Base-by-base conservation (phyloP, 2,797 vertebrate genomes). In the Cirrhinus mrigala region DNA sequence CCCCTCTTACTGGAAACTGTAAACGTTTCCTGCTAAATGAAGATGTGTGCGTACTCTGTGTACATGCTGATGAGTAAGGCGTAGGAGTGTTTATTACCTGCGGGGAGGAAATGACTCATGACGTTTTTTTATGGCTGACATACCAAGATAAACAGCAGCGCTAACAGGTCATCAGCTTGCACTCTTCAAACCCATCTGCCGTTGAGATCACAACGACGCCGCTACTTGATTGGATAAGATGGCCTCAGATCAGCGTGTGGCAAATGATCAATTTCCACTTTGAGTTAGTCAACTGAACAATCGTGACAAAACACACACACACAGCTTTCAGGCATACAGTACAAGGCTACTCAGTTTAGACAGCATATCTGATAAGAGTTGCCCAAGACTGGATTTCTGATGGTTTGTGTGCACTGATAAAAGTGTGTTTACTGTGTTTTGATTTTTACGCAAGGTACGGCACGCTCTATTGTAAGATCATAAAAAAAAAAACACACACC, bases 31-130 rank as follows among this genome's bases (percentile, higher is more conserved):
- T 80, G 77, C 78, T 33, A 80, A 77, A 60, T 44, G 29, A 81
- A 83, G 69, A 85, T 69, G 60, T 86, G 82, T 83, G 85, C 46
- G 80, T 62, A 27, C 64, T 62, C 48, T 77, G 66, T 76, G 64
- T 46, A 64, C 66, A 82, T 82, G 86, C 50, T 82, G 84, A 86
- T 88, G 87, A 85, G 85, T 88, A 85, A 85, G 74, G 83, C 70
- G 69, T 85, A 85, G 87, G 85, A 87, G 85, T 90, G 87, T 88
- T 88, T 88, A 88, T 86, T 80, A 86, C 84, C 84, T 88, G 81
- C 66, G 5, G 58, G 76, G 75, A 79, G 81, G 81, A 83, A 86
- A 76, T 88, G 87, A 88, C 87, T 88, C 84, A 88, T 88, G 69
- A 69, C 27, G 33, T 79, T 88, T 83, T 71, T 87, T 80, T 74